Percentiles rank a stretch among this genome's conserved stretches.
These are phyloP conservation scores for Eilema griseolum DNA, from an alignment of 2,888 invertebrate genomes.

Conservation along the genomic window DNA sequence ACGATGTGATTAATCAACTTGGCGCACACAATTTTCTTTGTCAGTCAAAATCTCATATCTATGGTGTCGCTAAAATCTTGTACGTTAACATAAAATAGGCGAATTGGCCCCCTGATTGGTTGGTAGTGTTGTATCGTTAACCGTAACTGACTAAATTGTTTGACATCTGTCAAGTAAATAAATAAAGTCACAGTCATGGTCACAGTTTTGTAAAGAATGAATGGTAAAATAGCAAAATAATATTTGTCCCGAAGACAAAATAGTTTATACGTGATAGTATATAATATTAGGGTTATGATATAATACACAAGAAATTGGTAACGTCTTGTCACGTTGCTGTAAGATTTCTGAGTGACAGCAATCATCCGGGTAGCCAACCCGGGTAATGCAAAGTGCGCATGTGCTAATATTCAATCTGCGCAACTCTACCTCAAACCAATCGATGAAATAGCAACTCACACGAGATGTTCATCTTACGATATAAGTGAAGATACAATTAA, in stretches of 20 bases:
- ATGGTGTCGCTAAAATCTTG: no score
- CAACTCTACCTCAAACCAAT: conserved; percentile 61
- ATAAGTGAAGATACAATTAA: conserved; percentile 4
- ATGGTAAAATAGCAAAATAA: neutral
- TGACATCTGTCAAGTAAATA: neutral
- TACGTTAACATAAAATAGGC: no score
- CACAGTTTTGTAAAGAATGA: neutral
- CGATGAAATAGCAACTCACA: conserved; percentile 64
- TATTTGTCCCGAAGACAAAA: neutral
- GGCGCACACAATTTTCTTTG: no score
- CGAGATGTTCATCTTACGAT: conserved; percentile 48
- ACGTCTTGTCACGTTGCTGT: neutral
- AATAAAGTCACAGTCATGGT: no score
- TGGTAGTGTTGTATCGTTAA: neutral
- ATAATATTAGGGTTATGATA: neutral
- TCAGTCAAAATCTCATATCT: no score
- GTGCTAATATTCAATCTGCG: conserved; percentile 65
- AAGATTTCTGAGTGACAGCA: neutral
- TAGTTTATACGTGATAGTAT: neutral
- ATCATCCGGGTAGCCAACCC: neutral
- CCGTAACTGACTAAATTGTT: neutral
- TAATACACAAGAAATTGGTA: neutral
- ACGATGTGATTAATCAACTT: no score
- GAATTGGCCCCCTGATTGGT: neutral
- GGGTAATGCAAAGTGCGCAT: conserved; percentile 34